A percentile compares a stretch with the other conserved stretches of the same genome.
Conservation (phyloP, 2,797 vertebrate genomes). For the Dermochelys coriacea region DNA sequence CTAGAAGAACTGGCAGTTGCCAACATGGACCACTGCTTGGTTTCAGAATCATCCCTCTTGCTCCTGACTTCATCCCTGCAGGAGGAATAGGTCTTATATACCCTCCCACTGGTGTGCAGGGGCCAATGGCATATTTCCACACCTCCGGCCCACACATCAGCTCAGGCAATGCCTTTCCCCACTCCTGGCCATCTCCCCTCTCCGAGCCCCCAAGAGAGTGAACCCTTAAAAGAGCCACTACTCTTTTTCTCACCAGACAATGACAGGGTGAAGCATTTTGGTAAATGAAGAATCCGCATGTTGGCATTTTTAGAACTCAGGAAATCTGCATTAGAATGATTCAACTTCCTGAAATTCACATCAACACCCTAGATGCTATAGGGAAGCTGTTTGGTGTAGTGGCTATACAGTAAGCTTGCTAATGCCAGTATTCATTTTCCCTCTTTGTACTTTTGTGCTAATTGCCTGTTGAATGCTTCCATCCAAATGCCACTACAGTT, state of each 20-base stretch:
- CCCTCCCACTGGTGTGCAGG: not conserved
- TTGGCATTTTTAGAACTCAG: conserved; percentile 53
- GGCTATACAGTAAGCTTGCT: not conserved
- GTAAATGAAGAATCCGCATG: conserved; percentile 47
- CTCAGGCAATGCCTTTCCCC: not conserved
- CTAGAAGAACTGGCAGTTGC: not conserved
- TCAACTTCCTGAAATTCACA: conserved; percentile 56
- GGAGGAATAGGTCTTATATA: not conserved
- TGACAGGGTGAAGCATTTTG: not conserved
- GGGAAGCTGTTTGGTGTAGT: not conserved
- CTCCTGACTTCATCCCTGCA: not conserved
- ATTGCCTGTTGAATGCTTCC: conserved; percentile 29
- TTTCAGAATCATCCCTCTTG: not conserved
- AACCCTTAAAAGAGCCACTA: not conserved
- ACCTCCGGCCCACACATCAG: not conserved
- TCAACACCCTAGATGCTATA: conserved; percentile 1
- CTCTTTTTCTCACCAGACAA: not conserved
- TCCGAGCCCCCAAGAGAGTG: not conserved
- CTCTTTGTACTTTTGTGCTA: conserved; percentile 10
- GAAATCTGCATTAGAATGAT: conserved; percentile 70
- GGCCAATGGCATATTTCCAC: not conserved
- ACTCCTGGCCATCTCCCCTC: not conserved
- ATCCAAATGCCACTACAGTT: conserved; percentile 22
- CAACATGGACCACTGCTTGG: not conserved
- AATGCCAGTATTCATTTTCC: not conserved